A percentile compares a stretch with the other conserved stretches of the same genome.
Evolutionary conservation across 2,113 vertebrate genomes (phyloP).

Genomic region (Aramus guarauna): DNA sequence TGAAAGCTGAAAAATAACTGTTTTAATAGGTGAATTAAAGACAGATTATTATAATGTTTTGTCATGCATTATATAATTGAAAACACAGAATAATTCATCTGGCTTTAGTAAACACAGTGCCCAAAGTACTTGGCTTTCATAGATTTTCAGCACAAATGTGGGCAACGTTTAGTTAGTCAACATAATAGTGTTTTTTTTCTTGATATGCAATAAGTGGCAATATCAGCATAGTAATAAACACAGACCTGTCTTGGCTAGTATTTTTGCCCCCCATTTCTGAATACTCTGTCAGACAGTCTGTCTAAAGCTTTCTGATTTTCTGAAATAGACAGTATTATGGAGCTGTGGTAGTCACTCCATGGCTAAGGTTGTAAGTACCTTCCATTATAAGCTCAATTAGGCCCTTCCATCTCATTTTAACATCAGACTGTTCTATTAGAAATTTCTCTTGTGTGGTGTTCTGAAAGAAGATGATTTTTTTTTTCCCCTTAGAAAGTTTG

Average conservation of each 20-base stretch:
- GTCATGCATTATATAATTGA: not conserved
- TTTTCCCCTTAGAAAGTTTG: conserved; percentile 5
- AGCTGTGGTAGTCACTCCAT: not conserved
- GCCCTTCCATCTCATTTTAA: conserved; percentile 42
- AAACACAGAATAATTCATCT: not conserved
- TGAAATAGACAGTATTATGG: not conserved
- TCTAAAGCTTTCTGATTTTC: not conserved
- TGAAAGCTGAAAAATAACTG: not conserved
- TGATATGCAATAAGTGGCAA: not conserved
- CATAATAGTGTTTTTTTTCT: not conserved
- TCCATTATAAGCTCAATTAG: conserved; percentile 53
- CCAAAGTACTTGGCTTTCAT: not conserved
- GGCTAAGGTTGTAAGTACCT: conserved; percentile 7
- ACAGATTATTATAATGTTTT: not conserved
- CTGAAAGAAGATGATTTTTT: not conserved
- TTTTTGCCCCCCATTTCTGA: not conserved
- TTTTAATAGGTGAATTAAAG: not conserved
- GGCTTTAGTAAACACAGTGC: not conserved
- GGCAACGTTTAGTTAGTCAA: not conserved
- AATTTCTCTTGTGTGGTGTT: conserved; percentile 35
- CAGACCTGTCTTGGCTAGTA: not conserved
- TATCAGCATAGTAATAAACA: not conserved
- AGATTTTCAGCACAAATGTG: not conserved
- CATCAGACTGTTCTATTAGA: conserved; percentile 12
- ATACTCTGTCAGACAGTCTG: not conserved